Evolutionary conservation across 2,797 vertebrate genomes (phyloP), one percentile per base, ranked within the genome.

Genomic region (Leptodactylus fallax): DNA sequence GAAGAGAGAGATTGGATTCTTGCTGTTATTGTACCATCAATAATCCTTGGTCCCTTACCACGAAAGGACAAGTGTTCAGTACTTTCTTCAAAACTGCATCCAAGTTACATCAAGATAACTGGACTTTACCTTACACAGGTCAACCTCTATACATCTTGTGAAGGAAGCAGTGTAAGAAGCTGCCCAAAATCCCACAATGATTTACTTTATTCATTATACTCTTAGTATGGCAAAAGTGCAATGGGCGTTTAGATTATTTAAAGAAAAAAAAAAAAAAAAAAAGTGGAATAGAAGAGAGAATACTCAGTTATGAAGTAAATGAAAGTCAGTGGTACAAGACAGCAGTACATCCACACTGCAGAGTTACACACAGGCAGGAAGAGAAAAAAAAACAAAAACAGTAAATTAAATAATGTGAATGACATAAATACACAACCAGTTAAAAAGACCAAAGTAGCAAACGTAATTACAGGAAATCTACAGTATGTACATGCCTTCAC

Each of bases 341-440:
- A 69, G 55, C 85, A 71, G 78, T 58, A 79, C 21, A 72, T 58
- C 17, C 51, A 83, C n/a, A 76, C 21, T 49, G 67, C 6, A 74
- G 8, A 47, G 21, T 72, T 72, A 47, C 51, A 53, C 7, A 53
- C 2, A 53, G 12, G 13, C 11, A 12, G 27, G 11, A 14, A 72
- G 9, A n/a, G 3, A 3, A 27, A 67, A 27, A 67, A 72, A 3
- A 72, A 47, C 7, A 49, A 74, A 49, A 91, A 90, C 89, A 92
- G 86, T 23, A 90, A 94, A 91, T 95, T 95, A 96, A 96, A 96
- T 96, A 95, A 95, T 93, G 45, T 91, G 89, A 95, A 81, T 14
- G 55, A 85, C 95, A 96, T 96, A 96, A 95, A 96, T 96, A 95
- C 90, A 95, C 93, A 81, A 93, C 93, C 94, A 56, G 94, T 94